Conservation (phyloP, 1,140 invertebrate species). For the Zeugodacus cucurbitae region DNA sequence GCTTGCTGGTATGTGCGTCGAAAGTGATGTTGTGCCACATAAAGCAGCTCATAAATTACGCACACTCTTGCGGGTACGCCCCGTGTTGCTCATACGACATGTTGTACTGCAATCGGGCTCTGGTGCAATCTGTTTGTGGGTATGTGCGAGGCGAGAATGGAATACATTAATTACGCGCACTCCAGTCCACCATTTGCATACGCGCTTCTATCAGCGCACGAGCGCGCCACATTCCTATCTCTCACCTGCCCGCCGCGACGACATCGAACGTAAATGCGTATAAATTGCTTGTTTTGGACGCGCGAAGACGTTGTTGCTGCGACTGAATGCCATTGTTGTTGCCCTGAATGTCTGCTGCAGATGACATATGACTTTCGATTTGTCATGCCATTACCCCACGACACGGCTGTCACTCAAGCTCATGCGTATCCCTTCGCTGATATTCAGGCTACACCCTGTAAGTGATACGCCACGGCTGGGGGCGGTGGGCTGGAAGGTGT, state of each 20-base stretch:
- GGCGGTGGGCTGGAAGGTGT: background rate
- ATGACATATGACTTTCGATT: constrained; percentile 36
- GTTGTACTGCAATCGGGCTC: background rate
- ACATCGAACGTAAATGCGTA: constrained; percentile 11
- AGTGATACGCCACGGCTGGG: background rate
- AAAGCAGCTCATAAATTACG: constrained; percentile 37
- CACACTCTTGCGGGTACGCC: background rate
- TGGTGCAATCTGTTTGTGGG: constrained; percentile 29
- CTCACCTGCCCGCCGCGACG: background rate
- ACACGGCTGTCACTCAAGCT: background rate
- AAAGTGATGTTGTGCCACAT: background rate
- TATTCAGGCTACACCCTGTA: background rate
- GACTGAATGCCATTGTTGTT: background rate
- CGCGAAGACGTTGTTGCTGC: background rate
- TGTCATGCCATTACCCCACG: constrained; percentile 2
- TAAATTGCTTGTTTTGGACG: constrained; percentile 1
- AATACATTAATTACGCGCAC: constrained; percentile 37
- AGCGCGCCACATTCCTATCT: background rate
- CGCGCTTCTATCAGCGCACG: background rate
- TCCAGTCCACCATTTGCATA: constrained; percentile 33
- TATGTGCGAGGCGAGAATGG: constrained; percentile 1
- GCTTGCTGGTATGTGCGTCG: background rate
- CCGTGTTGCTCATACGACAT: background rate
- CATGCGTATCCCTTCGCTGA: background rate
- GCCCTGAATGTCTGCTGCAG: constrained; percentile 1